phyloP scores from a whole-genome alignment of 2,888 invertebrate genomes.

The Tachina grossa region DNA sequence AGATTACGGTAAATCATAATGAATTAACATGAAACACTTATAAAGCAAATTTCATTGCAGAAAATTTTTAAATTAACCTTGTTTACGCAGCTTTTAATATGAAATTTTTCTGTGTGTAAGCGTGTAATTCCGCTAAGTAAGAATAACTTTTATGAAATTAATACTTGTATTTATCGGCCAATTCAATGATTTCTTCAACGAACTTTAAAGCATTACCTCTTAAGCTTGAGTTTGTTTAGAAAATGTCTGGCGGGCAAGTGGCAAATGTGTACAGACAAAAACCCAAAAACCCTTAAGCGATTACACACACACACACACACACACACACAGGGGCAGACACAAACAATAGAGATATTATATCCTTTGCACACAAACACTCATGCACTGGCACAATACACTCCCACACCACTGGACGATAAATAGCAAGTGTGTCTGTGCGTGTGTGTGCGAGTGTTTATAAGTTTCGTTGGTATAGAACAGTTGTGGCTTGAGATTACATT shows the following conservation, averaged over 20 bases:
- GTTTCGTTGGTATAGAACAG: slow-evolving; percentile 44
- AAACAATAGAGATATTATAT: slow-evolving; percentile 11
- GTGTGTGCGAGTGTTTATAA: background rate
- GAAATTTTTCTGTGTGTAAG: too few species aligned
- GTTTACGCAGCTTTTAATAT: too few species aligned
- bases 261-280: background rate
- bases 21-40: too few species aligned
- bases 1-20: too few species aligned
- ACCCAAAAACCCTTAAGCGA: slow-evolving; percentile 26
- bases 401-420: slow-evolving; percentile 11
- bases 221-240: slow-evolving; percentile 3
- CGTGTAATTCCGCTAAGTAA: too few species aligned
- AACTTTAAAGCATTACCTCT: background rate
- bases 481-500: slow-evolving; percentile 69
- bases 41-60: too few species aligned
- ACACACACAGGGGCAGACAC: slow-evolving; percentile 5
- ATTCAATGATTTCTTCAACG: background rate
- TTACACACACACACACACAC: background rate
- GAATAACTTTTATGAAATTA: too few species aligned
- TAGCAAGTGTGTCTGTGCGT: background rate
- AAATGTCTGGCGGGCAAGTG: slow-evolving; percentile 49
- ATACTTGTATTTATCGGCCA: background rate
- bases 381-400: background rate
- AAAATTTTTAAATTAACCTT: too few species aligned
- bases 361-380: slow-evolving; percentile 8